Base-by-base conservation (phyloP, 2,888 invertebrate species). In the Dyspetes luteomarginatus region DNA sequence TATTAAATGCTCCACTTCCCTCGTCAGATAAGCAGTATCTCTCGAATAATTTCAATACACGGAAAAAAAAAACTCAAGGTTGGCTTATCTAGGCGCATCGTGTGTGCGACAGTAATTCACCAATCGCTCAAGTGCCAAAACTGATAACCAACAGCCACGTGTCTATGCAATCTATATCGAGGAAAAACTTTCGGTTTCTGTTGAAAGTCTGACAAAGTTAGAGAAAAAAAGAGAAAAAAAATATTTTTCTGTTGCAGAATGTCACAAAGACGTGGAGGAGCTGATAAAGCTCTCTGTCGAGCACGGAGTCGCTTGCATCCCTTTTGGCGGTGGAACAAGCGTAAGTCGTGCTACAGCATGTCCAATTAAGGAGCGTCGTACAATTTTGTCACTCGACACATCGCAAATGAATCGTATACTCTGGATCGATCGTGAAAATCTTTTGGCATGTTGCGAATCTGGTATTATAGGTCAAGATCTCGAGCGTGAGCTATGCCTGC, bases 381-480 rank as follows among this genome's bases (percentile, higher is more conserved):
- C 97, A 85, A 98, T 99, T 82, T 94, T 98, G 36, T 96, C 96
- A 0, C 90, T 99, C 81, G 99, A 99, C 91, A 99, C 98, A 55
- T 97, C 98, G 26, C 97, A 98, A 90, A 98, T 99, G 98, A 98
- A 98, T 93, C 94, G 95, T 83, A 96, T 99, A 90, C 92, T 99
- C 30, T 99, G 98, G 98, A 93, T 99, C 62, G 98, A 99, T 91
- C 94, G 94, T 80, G 95, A 96, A 78, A 98, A 98, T 92, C 93
- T 97, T 82, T 95, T 96, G 0, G 96, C 95, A 1, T 95, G 96
- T 88, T 95, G 96, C 89, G 97, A 99, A 93, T 94, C 97, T 62
- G 99, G 99, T 4, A 97, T 99, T 84, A 95, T 98, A 36, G 99
- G 99, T 0, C 98, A 98, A 91, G 98, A 99, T 92, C 92, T 99